Base-by-base conservation (phyloP, 2,113 vertebrate species). In the Mormyrus iriodes region DNA sequence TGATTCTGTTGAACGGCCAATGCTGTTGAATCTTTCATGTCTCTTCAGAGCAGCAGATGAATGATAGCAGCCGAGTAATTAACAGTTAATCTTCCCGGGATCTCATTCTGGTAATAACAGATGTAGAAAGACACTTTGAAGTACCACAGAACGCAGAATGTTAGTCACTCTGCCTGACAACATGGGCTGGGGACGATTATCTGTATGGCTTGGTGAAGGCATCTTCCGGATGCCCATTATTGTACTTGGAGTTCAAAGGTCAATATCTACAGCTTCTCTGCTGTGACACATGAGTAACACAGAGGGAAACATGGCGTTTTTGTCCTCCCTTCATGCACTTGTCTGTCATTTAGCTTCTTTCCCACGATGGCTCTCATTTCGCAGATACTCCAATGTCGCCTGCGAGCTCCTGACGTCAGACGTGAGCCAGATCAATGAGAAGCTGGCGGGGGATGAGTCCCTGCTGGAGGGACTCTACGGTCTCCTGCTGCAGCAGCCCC, bases 381-480 rank as follows among this genome's bases (percentile, higher is more conserved):
- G 1, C 89, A 99, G 98, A 92, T 98, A 97, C 9, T 97, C 98
- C 1, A 99, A 99, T 94, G 97, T 98, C 0, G 98, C 98, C 90
- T 99, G 98, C 53, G 98, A 99, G 92, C 97, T 99, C 91, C 96
- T 99, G 90, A 99, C 98, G 0, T 98, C 98, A 35, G 98, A 99
- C 13, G 98, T 98, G 95, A 96, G 96, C 0, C 96, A 98, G 91
- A 98, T 99, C 92, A 99, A 97, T 0, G 98, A 99, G 94, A 97
- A 97, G 58, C 95, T 99, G 2, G 98, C 97, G 0, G 97, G 94
- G 44, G 97, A 99, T 0, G 97, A 98, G 88, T 94, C 95, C 49
- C 95, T 99, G 90, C 96, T 99, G 65, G 96, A 96, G 88, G 96
- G 96, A 91, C 97, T 99, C 12, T 99, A 98, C 3, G 94, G 96